Conservation (phyloP, 2,113 vertebrate species). For the Grantiella picta region DNA sequence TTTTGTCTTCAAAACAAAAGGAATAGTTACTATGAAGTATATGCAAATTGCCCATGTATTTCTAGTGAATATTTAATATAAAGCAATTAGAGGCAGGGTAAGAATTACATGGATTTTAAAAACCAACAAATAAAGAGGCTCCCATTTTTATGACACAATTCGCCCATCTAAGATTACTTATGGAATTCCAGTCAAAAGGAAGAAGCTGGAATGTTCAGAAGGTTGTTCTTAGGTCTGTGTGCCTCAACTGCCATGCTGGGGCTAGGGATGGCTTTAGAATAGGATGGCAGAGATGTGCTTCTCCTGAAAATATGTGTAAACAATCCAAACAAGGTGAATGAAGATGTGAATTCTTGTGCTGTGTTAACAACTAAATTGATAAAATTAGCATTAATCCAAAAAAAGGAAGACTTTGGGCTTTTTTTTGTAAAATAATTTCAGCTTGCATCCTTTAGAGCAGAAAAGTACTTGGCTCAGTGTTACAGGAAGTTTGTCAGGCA, state of each 20-base stretch:
- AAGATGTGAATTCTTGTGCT: not conserved
- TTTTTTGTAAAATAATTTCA: not conserved
- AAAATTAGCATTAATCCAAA: not conserved
- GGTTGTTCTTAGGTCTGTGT: not conserved
- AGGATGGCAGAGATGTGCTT: not conserved
- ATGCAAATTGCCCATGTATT: not conserved
- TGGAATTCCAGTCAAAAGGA: not conserved
- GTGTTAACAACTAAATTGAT: not conserved
- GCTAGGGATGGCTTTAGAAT: not conserved
- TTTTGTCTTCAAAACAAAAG: not conserved
- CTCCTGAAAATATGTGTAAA: not conserved
- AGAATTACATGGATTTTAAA: not conserved
- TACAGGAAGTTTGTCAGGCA: not conserved
- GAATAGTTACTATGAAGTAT: not conserved
- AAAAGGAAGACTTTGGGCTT: not conserved
- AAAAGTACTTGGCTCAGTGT: not conserved
- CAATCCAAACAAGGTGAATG: not conserved
- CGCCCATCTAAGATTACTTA: not conserved
- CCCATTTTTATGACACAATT: not conserved
- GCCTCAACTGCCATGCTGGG: not conserved
- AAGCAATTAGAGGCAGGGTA: not conserved
- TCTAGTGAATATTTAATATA: conserved; percentile 26
- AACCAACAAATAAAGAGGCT: not conserved
- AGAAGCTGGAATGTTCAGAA: not conserved
- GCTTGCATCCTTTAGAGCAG: not conserved